These are phyloP conservation scores for Lanius collurio DNA, from an alignment of 2,113 vertebrate genomes.

Conservation along the genomic window DNA sequence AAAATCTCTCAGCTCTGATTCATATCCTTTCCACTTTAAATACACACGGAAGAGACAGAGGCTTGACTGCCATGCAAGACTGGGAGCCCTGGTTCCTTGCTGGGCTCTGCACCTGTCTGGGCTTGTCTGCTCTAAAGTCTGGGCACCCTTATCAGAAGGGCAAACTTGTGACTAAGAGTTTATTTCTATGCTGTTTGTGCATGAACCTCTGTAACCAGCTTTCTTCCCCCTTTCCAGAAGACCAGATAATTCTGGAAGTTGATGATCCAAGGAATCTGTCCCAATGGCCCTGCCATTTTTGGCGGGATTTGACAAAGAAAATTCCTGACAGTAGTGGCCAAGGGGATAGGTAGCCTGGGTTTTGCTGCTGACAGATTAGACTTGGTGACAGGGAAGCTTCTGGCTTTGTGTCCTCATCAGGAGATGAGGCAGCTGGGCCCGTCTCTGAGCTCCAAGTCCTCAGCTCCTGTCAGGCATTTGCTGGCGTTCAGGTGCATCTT, in stretches of 20 bases:
- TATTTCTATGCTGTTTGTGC: not conserved
- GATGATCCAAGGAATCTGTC: not conserved
- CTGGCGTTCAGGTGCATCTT: not conserved
- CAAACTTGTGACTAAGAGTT: not conserved
- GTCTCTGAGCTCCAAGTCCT: not conserved
- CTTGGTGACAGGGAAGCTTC: not conserved
- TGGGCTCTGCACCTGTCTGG: not conserved
- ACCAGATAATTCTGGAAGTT: not conserved
- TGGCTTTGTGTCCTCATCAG: not conserved
- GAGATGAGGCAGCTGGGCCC: not conserved
- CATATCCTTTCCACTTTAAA: not conserved
- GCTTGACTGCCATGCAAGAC: not conserved
- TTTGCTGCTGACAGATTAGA: not conserved
- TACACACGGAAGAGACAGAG: rapidly evolving
- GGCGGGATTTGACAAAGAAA: not conserved
- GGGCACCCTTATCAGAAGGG: not conserved
- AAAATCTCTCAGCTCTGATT: not conserved
- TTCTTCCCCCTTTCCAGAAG: not conserved
- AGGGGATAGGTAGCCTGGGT: not conserved
- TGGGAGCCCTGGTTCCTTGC: not conserved
- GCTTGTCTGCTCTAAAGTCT: not conserved
- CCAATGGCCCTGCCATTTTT: not conserved
- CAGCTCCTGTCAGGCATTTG: not conserved
- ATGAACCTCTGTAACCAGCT: not conserved
- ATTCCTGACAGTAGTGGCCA: not conserved